Evolutionary conservation across 2,888 invertebrate genomes (phyloP).

Genomic region (Cryptus armator): DNA sequence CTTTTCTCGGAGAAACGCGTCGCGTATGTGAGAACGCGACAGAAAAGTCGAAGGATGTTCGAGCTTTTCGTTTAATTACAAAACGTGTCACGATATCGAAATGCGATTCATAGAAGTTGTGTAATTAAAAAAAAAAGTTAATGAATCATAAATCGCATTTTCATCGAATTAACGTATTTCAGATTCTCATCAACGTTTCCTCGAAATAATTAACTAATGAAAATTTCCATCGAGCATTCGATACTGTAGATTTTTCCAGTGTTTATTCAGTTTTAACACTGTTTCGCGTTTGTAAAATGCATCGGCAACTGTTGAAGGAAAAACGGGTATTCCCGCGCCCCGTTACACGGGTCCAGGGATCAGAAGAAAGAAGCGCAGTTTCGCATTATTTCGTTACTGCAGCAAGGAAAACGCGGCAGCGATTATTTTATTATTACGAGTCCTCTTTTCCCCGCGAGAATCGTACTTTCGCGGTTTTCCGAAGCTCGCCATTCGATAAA

Average conservation of each 20-base stretch:
- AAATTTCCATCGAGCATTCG: neutral
- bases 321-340: neutral
- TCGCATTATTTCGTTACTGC: neutral
- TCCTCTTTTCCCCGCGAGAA: neutral
- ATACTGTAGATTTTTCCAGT: neutral
- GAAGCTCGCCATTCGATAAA: neutral
- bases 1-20: constrained; percentile 19
- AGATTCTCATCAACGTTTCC: no score
- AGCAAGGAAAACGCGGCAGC: constrained; percentile 28
- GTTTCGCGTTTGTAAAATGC: neutral
- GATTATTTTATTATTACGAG: constrained; percentile 14
- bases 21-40: neutral
- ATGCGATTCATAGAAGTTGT: neutral
- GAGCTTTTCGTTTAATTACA: neutral
- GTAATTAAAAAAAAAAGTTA: neutral
- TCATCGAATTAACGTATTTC: neutral
- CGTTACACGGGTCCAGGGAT: neutral
- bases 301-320: neutral
- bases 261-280: neutral
- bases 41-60: constrained; percentile 19
- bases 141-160: neutral
- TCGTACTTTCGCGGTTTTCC: neutral
- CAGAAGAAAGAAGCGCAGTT: neutral
- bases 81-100: neutral
- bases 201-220: neutral